Conservation (phyloP, 2,113 vertebrate species). For the Tragelaphus scriptus region DNA sequence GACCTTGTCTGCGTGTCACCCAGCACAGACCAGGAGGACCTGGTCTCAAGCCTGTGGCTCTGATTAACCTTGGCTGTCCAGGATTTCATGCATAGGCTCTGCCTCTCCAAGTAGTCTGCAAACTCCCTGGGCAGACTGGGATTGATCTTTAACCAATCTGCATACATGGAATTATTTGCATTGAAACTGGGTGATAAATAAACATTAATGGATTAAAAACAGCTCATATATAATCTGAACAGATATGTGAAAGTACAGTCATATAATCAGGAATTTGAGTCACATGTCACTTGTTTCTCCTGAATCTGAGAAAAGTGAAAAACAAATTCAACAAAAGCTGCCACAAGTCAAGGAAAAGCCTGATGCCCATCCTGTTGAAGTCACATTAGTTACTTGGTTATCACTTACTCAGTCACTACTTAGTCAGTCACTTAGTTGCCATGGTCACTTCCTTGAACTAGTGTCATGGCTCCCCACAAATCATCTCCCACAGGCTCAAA, state of each 20-base stretch:
- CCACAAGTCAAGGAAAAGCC: background rate
- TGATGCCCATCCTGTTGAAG: background rate
- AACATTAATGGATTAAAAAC: background rate
- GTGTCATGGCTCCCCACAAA: background rate
- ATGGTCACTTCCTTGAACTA: background rate
- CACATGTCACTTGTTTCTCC: background rate
- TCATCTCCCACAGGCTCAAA: background rate
- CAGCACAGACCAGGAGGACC: no score
- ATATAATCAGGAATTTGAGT: background rate
- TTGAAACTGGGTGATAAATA: background rate
- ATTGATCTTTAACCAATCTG: background rate
- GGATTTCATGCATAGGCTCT: no score
- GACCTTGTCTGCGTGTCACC: fast-evolving
- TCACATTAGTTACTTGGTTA: background rate
- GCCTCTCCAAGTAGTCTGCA: background rate
- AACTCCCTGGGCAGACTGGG: background rate
- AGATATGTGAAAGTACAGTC: background rate
- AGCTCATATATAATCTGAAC: background rate
- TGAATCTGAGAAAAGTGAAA: background rate
- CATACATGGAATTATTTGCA: background rate
- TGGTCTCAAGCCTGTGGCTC: background rate
- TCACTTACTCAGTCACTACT: background rate
- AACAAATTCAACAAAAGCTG: background rate
- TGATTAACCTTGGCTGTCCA: background rate
- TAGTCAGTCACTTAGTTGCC: background rate